Base-by-base conservation (phyloP, 2,888 invertebrate species). In the Ormyrus rosae region DNA sequence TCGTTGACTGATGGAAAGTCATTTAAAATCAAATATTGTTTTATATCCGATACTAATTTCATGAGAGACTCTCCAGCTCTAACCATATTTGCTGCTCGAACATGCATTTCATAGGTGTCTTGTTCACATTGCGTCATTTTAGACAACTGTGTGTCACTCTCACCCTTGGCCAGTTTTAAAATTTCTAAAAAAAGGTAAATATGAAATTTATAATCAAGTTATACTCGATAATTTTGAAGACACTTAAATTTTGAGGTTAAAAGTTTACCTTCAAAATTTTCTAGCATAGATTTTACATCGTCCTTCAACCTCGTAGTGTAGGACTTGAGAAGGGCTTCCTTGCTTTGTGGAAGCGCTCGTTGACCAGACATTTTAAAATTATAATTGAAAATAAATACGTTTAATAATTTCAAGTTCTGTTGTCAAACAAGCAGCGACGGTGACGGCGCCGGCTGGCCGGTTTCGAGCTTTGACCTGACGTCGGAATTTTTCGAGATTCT, bases 1-100 rank as follows among this genome's bases (percentile, higher is more conserved):
- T 99, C 98, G 90, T 99, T 99, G 0, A 99, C 97, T 1, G 98
- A 98, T 64, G 98, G 98, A 89, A 99, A 99, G 91, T 99, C 99
- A 91, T 99, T 99, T 34, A 99, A 93, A 86, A 99, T 98, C 64
- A 99, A 92, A 91, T 99, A 99, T 89, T 99, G 99, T 88, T 99
- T 99, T 83, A 99, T 97, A 90, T 99, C 99, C 0, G 98, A 97
- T 0, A 99, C 98, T 50, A 99, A 92, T 91, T 99, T 99, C 96
- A 98, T 97, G 46, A 99, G 91, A 0, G 98, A 98, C 92, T 99
- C 99, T 0, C 98, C 98, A 80, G 99, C 99, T 86, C 99, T 93
- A 0, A 98, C 98, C 88, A 99, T 98, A 90, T 99, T 99, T 6
- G 98, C 96, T 51, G 98, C 97, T 88, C 99, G 92, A 2, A 99